Conservation (phyloP, 2,888 invertebrate genomes). For the Boloria selene region DNA sequence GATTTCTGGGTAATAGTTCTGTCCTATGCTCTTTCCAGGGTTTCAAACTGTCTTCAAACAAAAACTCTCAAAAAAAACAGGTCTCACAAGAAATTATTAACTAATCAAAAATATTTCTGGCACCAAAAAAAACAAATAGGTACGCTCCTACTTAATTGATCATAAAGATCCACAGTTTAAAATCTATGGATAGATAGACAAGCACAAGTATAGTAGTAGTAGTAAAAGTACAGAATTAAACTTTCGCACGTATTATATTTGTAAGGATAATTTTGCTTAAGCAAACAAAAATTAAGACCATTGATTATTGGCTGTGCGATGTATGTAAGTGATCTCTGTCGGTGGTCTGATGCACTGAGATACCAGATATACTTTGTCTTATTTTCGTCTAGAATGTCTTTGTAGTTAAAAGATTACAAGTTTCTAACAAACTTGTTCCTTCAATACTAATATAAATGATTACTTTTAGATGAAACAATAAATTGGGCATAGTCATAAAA, state of each 20-base stretch:
- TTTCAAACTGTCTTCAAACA: background rate
- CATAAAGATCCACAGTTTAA: too few relatives aligned
- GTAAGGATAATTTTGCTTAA: too few relatives aligned
- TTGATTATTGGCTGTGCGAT: too few relatives aligned
- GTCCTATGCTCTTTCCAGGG: too few relatives aligned
- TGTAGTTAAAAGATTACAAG: slow-evolving; percentile 35
- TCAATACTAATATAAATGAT: slow-evolving; percentile 25
- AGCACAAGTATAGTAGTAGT: too few relatives aligned
- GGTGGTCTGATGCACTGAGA: slow-evolving; percentile 63
- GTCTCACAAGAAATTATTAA: slow-evolving; percentile 1
- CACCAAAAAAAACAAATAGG: too few relatives aligned
- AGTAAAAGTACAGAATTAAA: too few relatives aligned
- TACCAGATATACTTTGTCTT: slow-evolving; percentile 47
- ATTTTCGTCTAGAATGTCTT: slow-evolving; percentile 41
- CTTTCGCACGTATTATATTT: too few relatives aligned
- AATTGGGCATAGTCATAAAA: slow-evolving; percentile 15
- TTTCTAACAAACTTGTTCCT: slow-evolving; percentile 38
- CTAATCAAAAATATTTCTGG: background rate
- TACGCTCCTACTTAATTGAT: too few relatives aligned
- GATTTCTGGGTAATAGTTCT: too few relatives aligned
- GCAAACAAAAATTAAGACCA: too few relatives aligned
- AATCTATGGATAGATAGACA: too few relatives aligned
- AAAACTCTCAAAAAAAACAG: background rate
- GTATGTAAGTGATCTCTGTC: slow-evolving; percentile 62
- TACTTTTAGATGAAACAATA: slow-evolving; percentile 27